These are phyloP conservation scores for Molothrus aeneus DNA, from an alignment of 2,797 vertebrate species.

Conservation along the genomic window DNA sequence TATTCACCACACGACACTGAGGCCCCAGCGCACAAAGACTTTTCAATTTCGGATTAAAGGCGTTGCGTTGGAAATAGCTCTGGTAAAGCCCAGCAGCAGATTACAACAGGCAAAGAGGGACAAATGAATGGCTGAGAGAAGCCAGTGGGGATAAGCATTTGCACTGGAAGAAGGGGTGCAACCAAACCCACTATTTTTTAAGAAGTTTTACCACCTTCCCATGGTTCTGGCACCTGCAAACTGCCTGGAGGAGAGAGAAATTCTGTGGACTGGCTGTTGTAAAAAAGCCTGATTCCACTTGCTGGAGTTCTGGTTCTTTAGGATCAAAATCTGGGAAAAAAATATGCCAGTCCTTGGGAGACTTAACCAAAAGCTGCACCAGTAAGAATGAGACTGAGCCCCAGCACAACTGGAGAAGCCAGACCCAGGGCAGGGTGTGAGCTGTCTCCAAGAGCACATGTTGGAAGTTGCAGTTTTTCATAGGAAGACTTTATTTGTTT, in stretches of 20 bases:
- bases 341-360: neutral
- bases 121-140: neutral
- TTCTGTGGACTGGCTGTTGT: neutral
- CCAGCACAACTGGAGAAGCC: neutral
- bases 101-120: neutral
- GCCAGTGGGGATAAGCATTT: neutral
- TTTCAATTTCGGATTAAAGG: slow-evolving; percentile 58
- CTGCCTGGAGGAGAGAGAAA: neutral
- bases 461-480: neutral
- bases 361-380: neutral
- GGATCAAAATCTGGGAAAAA: neutral
- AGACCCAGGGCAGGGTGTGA: neutral
- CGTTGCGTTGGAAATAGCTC: slow-evolving; percentile 3
- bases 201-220: neutral
- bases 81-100: neutral
- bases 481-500: neutral
- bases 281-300: neutral
- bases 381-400: neutral
- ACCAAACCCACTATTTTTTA: neutral
- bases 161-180: neutral
- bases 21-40: slow-evolving; percentile 43
- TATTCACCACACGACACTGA: neutral
- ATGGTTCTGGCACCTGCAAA: neutral
- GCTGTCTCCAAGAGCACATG: neutral
- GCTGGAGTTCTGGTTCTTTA: neutral